These are phyloP conservation scores for Hyphantria cunea DNA, from an alignment of 1,140 invertebrate genomes.

Conservation along the genomic window DNA sequence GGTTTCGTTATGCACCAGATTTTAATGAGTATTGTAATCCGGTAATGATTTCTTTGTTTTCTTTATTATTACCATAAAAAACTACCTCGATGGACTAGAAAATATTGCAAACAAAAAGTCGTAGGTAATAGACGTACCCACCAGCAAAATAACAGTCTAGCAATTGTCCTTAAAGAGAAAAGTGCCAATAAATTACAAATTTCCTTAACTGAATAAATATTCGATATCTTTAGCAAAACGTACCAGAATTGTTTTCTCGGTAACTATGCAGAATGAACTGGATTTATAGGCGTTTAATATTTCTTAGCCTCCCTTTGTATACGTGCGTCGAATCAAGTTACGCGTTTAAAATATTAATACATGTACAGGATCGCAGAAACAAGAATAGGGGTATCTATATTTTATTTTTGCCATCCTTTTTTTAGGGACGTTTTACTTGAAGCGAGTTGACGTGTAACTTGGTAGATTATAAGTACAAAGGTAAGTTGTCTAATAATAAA, in stretches of 20 bases:
- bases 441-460: too few species aligned
- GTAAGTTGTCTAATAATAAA: background rate
- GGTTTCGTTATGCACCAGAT: too few species aligned
- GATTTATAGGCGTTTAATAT: slow-evolving; percentile 43
- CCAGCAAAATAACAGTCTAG: too few species aligned
- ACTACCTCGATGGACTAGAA: too few species aligned
- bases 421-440: too few species aligned
- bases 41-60: too few species aligned
- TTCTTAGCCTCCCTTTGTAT: slow-evolving; percentile 34
- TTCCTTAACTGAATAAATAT: background rate
- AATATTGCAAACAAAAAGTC: too few species aligned
- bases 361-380: slow-evolving; percentile 15
- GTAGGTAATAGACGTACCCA: too few species aligned
- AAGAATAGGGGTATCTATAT: background rate
- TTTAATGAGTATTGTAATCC: too few species aligned
- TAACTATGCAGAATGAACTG: slow-evolving; percentile 21
- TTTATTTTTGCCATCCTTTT: slow-evolving; percentile 1
- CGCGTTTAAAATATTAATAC: slow-evolving; percentile 41
- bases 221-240: background rate
- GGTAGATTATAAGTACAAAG: too few species aligned
- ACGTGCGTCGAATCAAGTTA: slow-evolving; percentile 33
- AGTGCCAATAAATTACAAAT: background rate
- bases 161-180: too few species aligned
- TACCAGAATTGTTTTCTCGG: background rate
- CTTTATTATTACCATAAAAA: too few species aligned